phyloP scores from a whole-genome alignment of 2,888 invertebrate species.

The Acholoe squamosa region DNA sequence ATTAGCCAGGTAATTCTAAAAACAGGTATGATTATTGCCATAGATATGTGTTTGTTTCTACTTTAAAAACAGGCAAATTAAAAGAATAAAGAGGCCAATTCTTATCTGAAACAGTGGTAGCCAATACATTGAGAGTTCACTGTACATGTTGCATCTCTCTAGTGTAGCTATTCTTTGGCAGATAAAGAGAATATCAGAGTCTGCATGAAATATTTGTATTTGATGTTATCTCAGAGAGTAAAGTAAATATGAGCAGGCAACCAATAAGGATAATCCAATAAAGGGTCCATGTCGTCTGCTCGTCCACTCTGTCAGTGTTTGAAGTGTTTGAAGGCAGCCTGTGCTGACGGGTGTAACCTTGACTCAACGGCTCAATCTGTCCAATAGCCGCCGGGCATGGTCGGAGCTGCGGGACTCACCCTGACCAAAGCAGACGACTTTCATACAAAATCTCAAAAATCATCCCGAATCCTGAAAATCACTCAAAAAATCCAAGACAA shows the following conservation, averaged over 20 bases:
- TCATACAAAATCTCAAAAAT: neutral
- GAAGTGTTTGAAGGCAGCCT: neutral
- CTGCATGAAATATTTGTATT: neutral
- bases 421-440: neutral
- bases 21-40: too few species aligned
- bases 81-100: too few species aligned
- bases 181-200: neutral
- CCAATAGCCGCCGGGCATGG: neutral
- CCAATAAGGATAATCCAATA: too few species aligned
- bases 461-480: neutral
- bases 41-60: too few species aligned
- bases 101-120: too few species aligned
- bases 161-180: neutral
- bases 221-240: neutral
- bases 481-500: neutral
- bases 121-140: too few species aligned
- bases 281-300: too few species aligned
- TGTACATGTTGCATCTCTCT: too few species aligned
- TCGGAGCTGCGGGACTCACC: neutral
- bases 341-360: slow-evolving; percentile 19
- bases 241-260: too few species aligned
- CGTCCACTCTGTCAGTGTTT: neutral
- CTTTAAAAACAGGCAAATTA: too few species aligned
- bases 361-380: slow-evolving; percentile 44
- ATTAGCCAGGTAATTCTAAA: too few species aligned